Percentiles rank a stretch among this genome's conserved stretches.
Conservation (phyloP, 2,888 invertebrate genomes). For the Idaea dimidiata region DNA sequence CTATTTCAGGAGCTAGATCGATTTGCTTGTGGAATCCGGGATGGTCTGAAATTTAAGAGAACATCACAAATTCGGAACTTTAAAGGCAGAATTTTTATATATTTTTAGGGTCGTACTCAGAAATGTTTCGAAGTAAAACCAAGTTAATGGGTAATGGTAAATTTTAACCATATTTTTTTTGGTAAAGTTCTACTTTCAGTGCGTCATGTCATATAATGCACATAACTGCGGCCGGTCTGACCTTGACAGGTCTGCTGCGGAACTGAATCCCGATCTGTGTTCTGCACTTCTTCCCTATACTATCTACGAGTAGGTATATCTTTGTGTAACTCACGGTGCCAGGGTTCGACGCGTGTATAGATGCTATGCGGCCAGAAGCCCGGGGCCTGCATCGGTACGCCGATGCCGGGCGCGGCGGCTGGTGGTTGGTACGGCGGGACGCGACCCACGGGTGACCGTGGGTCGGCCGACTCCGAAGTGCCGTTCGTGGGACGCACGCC, state of each 20-base stretch:
- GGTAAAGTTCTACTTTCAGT: conserved; percentile 9
- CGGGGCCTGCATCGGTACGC: conserved; percentile 49
- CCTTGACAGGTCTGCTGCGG: too few relatives aligned
- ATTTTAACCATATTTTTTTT: neutral
- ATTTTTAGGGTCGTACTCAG: too few relatives aligned
- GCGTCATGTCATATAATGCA: too few relatives aligned
- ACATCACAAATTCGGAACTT: neutral
- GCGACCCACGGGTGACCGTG: conserved; percentile 61
- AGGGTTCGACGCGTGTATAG: conserved; percentile 56
- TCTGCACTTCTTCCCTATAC: too few relatives aligned
- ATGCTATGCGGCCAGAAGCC: conserved; percentile 63
- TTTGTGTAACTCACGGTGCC: conserved; percentile 60
- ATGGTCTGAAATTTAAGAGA: conserved; percentile 37
- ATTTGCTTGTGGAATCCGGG: conserved; percentile 37
- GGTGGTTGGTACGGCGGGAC: conserved; percentile 76
- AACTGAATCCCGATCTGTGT: too few relatives aligned
- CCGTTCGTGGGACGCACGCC: conserved; percentile 52
- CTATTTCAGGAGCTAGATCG: conserved; percentile 35
- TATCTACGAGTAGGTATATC: too few relatives aligned
- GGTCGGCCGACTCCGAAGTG: conserved; percentile 59
- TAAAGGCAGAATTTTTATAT: too few relatives aligned
- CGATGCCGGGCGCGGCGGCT: conserved; percentile 70
- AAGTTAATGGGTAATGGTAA: too few relatives aligned
- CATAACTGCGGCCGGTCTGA: too few relatives aligned
- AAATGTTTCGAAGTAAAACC: too few relatives aligned